Evolutionary conservation across 1,140 invertebrate genomes (phyloP).

Genomic region (Mylabris phalerata): DNA sequence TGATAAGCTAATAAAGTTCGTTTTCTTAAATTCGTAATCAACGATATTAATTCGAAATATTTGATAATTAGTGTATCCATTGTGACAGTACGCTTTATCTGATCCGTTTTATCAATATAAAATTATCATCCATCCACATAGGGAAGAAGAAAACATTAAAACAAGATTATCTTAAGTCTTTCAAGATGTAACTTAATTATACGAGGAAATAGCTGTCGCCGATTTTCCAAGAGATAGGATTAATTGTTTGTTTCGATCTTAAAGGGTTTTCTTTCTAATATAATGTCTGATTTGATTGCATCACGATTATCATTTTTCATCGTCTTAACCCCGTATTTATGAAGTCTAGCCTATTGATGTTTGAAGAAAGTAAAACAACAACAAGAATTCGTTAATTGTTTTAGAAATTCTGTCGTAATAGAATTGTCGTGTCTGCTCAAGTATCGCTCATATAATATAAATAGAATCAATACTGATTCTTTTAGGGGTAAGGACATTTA

Average conservation of each 20-base stretch:
- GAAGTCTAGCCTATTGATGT: no score
- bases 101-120: conserved; percentile 1
- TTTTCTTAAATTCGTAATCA: no score
- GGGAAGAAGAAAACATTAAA: conserved; percentile 2
- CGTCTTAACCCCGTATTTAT: not conserved
- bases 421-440: not conserved
- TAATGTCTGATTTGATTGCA: conserved; percentile 1
- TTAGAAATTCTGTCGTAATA: no score
- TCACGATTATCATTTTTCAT: conserved; percentile 9
- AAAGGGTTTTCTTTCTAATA: not conserved
- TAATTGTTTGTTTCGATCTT: conserved; percentile 15
- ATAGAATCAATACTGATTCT: conserved; percentile 4
- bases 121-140: conserved; percentile 1
- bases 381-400: no score
- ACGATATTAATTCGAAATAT: no score
- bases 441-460: conserved; percentile 1
- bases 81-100: no score
- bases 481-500: not conserved
- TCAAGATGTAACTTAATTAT: conserved; percentile 18
- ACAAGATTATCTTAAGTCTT: conserved; percentile 16
- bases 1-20: no score
- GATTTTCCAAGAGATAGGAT: conserved; percentile 15
- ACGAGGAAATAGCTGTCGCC: conserved; percentile 15
- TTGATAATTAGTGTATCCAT: no score
- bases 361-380: no score